phyloP scores from a whole-genome alignment of 2,113 vertebrate species.

The Thunnus maccoyii region DNA sequence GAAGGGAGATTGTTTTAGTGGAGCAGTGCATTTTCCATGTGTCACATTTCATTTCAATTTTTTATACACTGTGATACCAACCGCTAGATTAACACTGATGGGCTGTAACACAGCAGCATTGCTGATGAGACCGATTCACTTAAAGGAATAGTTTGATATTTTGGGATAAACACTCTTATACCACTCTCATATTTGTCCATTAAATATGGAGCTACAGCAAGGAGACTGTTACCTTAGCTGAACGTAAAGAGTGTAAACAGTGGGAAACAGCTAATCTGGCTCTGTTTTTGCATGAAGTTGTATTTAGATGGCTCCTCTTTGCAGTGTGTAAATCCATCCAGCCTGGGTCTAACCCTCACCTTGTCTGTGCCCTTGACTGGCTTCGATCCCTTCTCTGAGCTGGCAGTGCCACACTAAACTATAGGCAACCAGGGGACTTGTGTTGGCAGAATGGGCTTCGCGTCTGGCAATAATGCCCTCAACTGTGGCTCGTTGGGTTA shows the following conservation, averaged over 20 bases:
- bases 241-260: no score
- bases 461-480: conserved; percentile 43
- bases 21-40: conserved; percentile 43
- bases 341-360: conserved; percentile 30
- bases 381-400: conserved; percentile 55
- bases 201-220: not conserved
- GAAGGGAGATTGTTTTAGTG: conserved; percentile 35
- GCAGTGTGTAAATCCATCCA: conserved; percentile 8
- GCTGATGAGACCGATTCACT: not conserved
- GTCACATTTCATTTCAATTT: conserved; percentile 53
- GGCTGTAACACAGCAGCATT: not conserved
- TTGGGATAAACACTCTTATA: not conserved
- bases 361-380: conserved; percentile 54
- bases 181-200: not conserved
- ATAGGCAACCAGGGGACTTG: conserved; percentile 38
- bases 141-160: not conserved
- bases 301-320: not conserved
- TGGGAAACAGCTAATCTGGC: no score
- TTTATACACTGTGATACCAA: conserved; percentile 4
- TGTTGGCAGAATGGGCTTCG: conserved; percentile 43
- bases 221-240: not conserved
- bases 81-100: conserved; percentile 32
- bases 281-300: not conserved
- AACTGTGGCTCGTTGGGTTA: conserved; percentile 73
- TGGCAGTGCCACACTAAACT: conserved; percentile 45